A percentile compares a stretch with the other conserved stretches of the same genome.
These are phyloP conservation scores for Pterophyllum scalare DNA, from an alignment of 2,113 vertebrate genomes.

Conservation along the genomic window DNA sequence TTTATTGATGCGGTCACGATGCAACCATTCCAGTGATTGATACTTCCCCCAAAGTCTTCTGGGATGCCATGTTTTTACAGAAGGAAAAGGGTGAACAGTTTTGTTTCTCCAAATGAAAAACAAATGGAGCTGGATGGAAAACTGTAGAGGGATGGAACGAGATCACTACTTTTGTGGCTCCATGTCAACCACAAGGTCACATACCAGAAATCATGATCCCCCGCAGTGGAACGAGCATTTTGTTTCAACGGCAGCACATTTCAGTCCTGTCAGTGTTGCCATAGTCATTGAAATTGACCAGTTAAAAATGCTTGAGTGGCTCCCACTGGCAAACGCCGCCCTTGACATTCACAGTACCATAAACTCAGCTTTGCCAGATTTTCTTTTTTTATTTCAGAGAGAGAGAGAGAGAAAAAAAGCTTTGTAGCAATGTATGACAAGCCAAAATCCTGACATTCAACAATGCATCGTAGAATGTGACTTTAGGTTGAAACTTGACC, in stretches of 20 bases:
- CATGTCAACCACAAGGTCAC: slow-evolving; percentile 74
- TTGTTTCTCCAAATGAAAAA: slow-evolving; percentile 77
- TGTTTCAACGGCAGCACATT: slow-evolving; percentile 60
- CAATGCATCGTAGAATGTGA: slow-evolving; percentile 35
- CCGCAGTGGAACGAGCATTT: slow-evolving; percentile 55
- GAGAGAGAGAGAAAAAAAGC: slow-evolving; percentile 1
- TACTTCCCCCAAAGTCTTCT: slow-evolving; percentile 70
- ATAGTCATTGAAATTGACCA: slow-evolving; percentile 58
- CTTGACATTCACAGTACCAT: slow-evolving; percentile 16
- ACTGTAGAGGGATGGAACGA: slow-evolving; percentile 67
- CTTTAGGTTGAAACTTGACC: slow-evolving; percentile 51
- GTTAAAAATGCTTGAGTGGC: slow-evolving; percentile 52
- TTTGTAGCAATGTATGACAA: slow-evolving; percentile 22
- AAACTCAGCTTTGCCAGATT: slow-evolving; percentile 6
- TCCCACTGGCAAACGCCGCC: slow-evolving; percentile 24
- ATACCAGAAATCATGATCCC: slow-evolving; percentile 76
- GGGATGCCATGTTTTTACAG: slow-evolving; percentile 79
- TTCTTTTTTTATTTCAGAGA: neutral
- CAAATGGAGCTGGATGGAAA: slow-evolving; percentile 74
- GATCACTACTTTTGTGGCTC: slow-evolving; percentile 74
- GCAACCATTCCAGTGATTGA: slow-evolving; percentile 70
- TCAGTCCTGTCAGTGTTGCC: slow-evolving; percentile 48
- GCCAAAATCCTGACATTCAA: slow-evolving; percentile 39
- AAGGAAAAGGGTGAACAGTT: slow-evolving; percentile 71
- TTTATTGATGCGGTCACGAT: slow-evolving; percentile 66